These are phyloP conservation scores for Parauchenoglanis punctatus DNA, from an alignment of 2,797 vertebrate genomes.

Conservation along the genomic window DNA sequence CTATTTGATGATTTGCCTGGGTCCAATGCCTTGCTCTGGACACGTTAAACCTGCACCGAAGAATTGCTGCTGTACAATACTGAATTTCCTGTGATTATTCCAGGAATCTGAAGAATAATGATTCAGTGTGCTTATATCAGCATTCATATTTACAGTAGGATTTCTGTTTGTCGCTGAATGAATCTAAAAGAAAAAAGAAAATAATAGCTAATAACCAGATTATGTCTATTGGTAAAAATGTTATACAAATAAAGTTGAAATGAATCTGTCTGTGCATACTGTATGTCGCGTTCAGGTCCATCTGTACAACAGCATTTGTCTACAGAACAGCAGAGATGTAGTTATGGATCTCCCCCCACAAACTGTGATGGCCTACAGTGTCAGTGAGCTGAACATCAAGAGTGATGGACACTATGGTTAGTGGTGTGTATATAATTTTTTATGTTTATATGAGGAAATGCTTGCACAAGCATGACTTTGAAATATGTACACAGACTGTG, in stretches of 20 bases:
- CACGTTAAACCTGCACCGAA: no score
- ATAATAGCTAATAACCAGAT: no score
- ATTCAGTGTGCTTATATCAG: no score
- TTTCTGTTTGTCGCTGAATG: no score
- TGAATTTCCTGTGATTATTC: no score
- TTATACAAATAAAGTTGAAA: neutral
- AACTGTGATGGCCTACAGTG: constrained; percentile 84
- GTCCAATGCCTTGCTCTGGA: no score
- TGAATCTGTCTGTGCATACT: neutral
- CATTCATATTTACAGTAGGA: no score
- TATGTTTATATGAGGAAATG: neutral
- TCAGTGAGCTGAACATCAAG: constrained; percentile 83
- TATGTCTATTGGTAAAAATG: neutral
- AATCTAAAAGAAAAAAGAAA: no score
- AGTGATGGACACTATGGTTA: constrained; percentile 81
- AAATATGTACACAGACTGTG: neutral
- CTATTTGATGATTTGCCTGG: no score
- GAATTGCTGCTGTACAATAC: no score
- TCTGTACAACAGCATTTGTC: neutral
- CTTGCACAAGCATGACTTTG: constrained; percentile 15
- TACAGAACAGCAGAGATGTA: constrained; percentile 77
- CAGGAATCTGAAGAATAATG: no score
- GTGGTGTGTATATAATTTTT: neutral
- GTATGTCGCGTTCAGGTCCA: neutral
- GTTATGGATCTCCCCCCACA: constrained; percentile 82